Evolutionary conservation across 2,888 invertebrate species (phyloP).

Genomic region (Himalopsyche tibetana): DNA sequence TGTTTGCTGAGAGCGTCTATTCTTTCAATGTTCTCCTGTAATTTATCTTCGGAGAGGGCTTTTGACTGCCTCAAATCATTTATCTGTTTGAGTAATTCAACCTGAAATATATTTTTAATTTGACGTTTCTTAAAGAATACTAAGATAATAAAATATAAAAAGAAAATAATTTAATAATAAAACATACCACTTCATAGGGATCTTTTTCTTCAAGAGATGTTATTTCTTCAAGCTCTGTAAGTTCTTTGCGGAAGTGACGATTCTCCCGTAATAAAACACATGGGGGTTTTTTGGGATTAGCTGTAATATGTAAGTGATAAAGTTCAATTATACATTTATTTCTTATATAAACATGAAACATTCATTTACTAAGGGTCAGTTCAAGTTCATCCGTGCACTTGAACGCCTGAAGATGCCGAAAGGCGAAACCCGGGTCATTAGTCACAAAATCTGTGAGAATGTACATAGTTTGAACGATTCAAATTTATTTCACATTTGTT

Average conservation of each 20-base stretch:
- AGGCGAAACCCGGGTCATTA: too few relatives aligned
- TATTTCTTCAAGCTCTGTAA: conserved; percentile 77
- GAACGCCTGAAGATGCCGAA: too few relatives aligned
- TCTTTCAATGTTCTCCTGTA: conserved; percentile 67
- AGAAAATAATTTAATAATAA: conserved; percentile 56
- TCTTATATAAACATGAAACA: too few relatives aligned
- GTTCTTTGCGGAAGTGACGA: conserved; percentile 69
- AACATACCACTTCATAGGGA: conserved; percentile 72
- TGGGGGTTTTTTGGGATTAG: conserved; percentile 68
- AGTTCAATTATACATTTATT: too few relatives aligned
- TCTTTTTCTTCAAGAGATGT: conserved; percentile 79
- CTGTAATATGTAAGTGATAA: not conserved
- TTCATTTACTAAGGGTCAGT: too few relatives aligned
- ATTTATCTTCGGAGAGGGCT: conserved; percentile 67
- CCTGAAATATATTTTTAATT: conserved; percentile 67
- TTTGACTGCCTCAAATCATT: conserved; percentile 69
- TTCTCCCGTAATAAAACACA: conserved; percentile 63
- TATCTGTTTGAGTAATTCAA: conserved; percentile 74
- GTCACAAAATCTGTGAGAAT: too few relatives aligned
- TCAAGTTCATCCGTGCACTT: too few relatives aligned
- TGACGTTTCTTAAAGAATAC: too few relatives aligned
- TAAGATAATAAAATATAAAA: too few relatives aligned
- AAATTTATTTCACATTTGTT: too few relatives aligned
- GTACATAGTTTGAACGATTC: too few relatives aligned
- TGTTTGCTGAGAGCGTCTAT: conserved; percentile 69